These are phyloP conservation scores for Auanema freiburgensis DNA, from an alignment of 2,888 invertebrate species.

Conservation along the genomic window DNA sequence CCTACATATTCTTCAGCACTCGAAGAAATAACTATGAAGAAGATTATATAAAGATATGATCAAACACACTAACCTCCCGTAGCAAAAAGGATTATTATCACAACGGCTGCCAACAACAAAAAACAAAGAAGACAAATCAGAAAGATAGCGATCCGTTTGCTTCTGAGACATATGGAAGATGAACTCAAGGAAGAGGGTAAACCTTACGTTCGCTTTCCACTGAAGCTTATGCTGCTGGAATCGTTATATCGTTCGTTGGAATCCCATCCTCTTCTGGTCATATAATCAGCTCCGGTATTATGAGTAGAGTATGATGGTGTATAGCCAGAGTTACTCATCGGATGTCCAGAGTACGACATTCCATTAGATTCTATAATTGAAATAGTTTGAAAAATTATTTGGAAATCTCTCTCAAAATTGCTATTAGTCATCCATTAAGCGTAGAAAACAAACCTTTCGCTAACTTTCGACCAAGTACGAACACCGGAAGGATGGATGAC, in stretches of 20 bases:
- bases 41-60: neutral
- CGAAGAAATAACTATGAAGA: constrained; percentile 3
- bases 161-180: constrained; percentile 16
- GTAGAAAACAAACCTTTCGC: too few relatives aligned
- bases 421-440: too few relatives aligned
- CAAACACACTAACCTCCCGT: constrained; percentile 38
- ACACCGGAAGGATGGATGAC: too few relatives aligned
- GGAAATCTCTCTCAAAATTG: too few relatives aligned
- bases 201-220: neutral
- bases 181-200: neutral
- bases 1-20: constrained; percentile 22
- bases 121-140: constrained; percentile 29
- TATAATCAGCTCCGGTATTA: constrained; percentile 34
- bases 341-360: constrained; percentile 6
- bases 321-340: constrained; percentile 20
- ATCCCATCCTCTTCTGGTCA: constrained; percentile 36
- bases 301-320: constrained; percentile 30
- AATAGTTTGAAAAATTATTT: too few relatives aligned
- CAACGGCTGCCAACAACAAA: constrained; percentile 42
- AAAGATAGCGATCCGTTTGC: constrained; percentile 29
- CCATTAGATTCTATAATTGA: neutral
- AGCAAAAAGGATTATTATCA: constrained; percentile 45
- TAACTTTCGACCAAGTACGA: too few relatives aligned
- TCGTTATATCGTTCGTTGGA: constrained; percentile 7
- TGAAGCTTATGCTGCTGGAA: neutral